Evolutionary conservation across 2,888 invertebrate genomes (phyloP), one percentile per base, ranked within the genome.

Genomic region (Phorcus lineatus): DNA sequence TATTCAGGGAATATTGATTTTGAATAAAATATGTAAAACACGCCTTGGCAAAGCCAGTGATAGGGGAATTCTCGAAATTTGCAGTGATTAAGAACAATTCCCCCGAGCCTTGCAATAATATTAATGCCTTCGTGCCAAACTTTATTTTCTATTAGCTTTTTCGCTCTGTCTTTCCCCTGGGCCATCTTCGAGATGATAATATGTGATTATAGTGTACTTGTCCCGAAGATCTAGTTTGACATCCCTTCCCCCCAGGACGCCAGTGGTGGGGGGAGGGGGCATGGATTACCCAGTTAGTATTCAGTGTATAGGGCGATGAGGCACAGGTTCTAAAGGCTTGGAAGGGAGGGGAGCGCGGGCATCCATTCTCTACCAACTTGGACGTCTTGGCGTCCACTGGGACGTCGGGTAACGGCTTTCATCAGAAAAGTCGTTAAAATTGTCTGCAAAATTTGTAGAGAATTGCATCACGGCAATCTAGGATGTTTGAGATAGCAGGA

Each of bases 91-190:
- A 70, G 31, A 19, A 19, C 16, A 36, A 70, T n/a, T 70, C 70
- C 70, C 70, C 0, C n/a, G 70, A 70, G 70, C 19, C 4, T 16
- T 31, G 40, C 70, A 70, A 70, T 70, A 70, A 40, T 70, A 70
- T 70, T 70, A 70, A 70, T 70, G 70, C 31, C 36, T 70, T 70
- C 70, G 70, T 70, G 70, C 70, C 70, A 70, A 70, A 70, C 70
- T 70, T 70, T 70, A 70, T 70, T 70, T 70, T 70, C 70, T 70
- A 70, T 70, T 70, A 70, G 70, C 70, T 70, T 70, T 70, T 70
- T 70, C 31, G 36, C 19, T 40, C 36, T 36, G 11, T 2, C 11
- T 70, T 19, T 70, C 70, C 70, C 70, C n/a, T 11, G 70, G 70
- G 70, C 36, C 28, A 19, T 19, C 36, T 70, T 70, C 31, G n/a